Conservation (phyloP, 2,888 invertebrate genomes). For the Pheosia tremula region DNA sequence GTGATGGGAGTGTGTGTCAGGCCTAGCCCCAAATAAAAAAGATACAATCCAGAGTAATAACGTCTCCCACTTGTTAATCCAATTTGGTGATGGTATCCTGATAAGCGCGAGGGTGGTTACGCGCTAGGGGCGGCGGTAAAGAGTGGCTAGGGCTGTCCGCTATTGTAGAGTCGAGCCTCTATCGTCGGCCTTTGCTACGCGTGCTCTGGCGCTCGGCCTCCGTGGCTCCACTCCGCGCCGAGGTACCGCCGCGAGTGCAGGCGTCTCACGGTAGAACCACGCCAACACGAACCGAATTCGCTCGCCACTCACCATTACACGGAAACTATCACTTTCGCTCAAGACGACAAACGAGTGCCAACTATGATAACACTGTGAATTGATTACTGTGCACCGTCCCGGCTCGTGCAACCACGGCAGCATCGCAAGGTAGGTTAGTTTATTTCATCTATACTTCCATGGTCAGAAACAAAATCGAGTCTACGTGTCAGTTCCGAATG, state of each 20-base stretch:
- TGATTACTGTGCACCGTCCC: slow-evolving; percentile 53
- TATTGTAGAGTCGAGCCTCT: slow-evolving; percentile 18
- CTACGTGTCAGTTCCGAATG: slow-evolving; percentile 79
- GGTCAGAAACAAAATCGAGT: slow-evolving; percentile 65
- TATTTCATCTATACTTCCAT: slow-evolving; percentile 48
- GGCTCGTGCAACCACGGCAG: slow-evolving; percentile 51
- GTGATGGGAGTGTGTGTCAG: no score
- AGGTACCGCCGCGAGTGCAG: slow-evolving; percentile 63
- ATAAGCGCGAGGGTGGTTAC: neutral
- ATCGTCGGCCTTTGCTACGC: slow-evolving; percentile 31
- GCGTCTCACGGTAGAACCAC: slow-evolving; percentile 50
- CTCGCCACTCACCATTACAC: slow-evolving; percentile 49
- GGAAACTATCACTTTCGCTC: slow-evolving; percentile 71
- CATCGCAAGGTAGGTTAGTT: slow-evolving; percentile 64
- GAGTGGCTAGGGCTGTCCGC: slow-evolving; percentile 14
- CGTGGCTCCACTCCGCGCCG: slow-evolving; percentile 55
- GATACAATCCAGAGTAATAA: no score
- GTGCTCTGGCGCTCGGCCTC: slow-evolving; percentile 29
- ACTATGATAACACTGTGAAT: slow-evolving; percentile 68
- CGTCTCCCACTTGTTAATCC: neutral
- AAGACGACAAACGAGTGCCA: slow-evolving; percentile 48
- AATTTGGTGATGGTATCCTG: neutral
- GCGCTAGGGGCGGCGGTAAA: slow-evolving; percentile 17
- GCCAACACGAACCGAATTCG: slow-evolving; percentile 46
- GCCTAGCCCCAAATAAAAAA: no score